A percentile compares a stretch with the other conserved stretches of the same genome.
These are phyloP conservation scores for Plectropomus leopardus DNA, from an alignment of 2,113 vertebrate genomes.

Conservation along the genomic window DNA sequence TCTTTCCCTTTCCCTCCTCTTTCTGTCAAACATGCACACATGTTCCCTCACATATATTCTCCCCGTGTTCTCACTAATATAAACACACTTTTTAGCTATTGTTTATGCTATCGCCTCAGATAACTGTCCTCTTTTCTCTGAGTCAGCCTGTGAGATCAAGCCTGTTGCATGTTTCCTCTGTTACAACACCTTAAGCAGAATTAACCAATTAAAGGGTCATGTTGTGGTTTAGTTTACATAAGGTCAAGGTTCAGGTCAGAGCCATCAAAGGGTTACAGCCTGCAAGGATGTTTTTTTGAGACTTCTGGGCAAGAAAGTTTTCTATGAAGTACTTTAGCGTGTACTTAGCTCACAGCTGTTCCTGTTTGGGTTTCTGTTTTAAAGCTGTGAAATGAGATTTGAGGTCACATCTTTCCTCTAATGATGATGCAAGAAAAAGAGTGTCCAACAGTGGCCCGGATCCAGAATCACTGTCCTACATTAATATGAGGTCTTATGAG, in stretches of 20 bases:
- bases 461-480: neutral
- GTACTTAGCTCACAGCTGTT: neutral
- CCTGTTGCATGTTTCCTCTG: neutral
- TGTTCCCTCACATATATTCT: constrained; percentile 33
- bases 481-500: neutral
- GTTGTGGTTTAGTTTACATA: neutral
- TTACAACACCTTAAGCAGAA: constrained; percentile 6
- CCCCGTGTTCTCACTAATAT: constrained; percentile 22
- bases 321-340: neutral
- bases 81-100: constrained; percentile 37
- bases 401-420: neutral
- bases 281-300: neutral
- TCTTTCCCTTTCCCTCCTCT: constrained; percentile 19
- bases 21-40: constrained; percentile 48
- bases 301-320: neutral
- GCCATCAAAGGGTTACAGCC: neutral
- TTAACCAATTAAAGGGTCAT: neutral
- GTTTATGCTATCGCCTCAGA: constrained; percentile 24
- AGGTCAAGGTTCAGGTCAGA: neutral
- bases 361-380: neutral
- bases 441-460: neutral
- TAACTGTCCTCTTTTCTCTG: constrained; percentile 1
- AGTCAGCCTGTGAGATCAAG: neutral
- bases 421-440: neutral
- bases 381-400: neutral